Percentiles rank a stretch among this genome's conserved stretches.
Evolutionary conservation across 1,140 invertebrate genomes (phyloP).

Genomic region (Hylaeus anthracinus): DNA sequence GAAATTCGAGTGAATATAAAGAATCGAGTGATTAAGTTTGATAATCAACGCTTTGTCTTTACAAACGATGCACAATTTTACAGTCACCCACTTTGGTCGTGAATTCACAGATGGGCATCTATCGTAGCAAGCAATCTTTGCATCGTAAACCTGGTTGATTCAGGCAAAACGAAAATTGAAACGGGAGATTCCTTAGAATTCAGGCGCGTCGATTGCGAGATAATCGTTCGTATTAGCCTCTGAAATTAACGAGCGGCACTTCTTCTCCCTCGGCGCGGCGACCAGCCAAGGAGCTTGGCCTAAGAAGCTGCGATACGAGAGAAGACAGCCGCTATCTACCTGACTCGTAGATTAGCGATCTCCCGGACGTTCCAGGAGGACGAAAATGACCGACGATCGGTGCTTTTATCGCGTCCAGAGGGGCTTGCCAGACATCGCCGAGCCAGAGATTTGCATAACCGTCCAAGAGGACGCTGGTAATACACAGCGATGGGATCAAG

Average conservation of each 20-base stretch:
- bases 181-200: neutral
- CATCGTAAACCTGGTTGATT: no score
- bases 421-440: constrained; percentile 22
- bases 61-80: no score
- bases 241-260: constrained; percentile 19
- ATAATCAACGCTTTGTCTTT: no score
- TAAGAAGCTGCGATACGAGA: constrained; percentile 65
- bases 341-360: constrained; percentile 66
- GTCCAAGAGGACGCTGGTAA: constrained; percentile 19
- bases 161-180: neutral
- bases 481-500: no score
- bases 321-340: constrained; percentile 59
- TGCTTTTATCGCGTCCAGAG: constrained; percentile 64
- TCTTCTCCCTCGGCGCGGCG: no score
- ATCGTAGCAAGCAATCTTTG: no score
- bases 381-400: constrained; percentile 64
- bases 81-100: no score
- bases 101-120: no score
- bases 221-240: constrained; percentile 8
- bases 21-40: no score
- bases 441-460: constrained; percentile 72
- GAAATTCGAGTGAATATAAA: no score
- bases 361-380: constrained; percentile 53
- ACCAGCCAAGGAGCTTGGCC: constrained; percentile 53
- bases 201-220: neutral